Evolutionary conservation across 2,797 vertebrate genomes (phyloP).

Genomic region (Cheirogaleus major): DNA sequence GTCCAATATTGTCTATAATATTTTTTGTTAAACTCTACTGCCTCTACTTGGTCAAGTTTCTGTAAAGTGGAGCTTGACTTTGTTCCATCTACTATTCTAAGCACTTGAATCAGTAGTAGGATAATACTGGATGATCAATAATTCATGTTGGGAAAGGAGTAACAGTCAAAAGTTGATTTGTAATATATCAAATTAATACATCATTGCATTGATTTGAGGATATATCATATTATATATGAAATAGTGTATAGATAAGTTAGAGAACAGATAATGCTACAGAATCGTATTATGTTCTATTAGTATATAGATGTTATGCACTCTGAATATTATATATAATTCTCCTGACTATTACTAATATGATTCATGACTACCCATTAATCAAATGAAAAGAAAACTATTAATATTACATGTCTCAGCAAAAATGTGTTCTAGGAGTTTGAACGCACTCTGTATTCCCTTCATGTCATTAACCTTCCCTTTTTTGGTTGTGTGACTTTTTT

Average conservation of each 20-base stretch:
- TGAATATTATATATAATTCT: not conserved
- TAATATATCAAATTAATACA: not conserved
- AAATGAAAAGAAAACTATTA: not conserved
- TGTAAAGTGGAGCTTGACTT: not conserved
- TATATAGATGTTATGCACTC: not conserved
- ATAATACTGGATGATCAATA: not conserved
- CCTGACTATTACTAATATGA: not conserved
- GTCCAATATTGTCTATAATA: not conserved
- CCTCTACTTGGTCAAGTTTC: not conserved
- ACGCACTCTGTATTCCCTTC: not conserved
- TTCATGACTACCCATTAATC: not conserved
- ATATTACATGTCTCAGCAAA: not conserved
- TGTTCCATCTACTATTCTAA: not conserved
- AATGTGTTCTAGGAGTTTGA: not conserved
- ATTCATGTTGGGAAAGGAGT: not conserved
- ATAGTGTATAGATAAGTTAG: rapidly evolving
- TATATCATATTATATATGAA: not conserved
- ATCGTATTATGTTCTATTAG: not conserved
- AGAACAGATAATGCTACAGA: not conserved
- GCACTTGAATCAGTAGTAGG: not conserved
- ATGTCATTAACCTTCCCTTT: not conserved
- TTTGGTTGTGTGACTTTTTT: not conserved
- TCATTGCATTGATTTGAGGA: not conserved
- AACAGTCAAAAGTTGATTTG: not conserved
- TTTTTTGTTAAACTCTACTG: not conserved